These are phyloP conservation scores for Zele albiditarsus DNA, from an alignment of 2,888 invertebrate species.

Conservation along the genomic window DNA sequence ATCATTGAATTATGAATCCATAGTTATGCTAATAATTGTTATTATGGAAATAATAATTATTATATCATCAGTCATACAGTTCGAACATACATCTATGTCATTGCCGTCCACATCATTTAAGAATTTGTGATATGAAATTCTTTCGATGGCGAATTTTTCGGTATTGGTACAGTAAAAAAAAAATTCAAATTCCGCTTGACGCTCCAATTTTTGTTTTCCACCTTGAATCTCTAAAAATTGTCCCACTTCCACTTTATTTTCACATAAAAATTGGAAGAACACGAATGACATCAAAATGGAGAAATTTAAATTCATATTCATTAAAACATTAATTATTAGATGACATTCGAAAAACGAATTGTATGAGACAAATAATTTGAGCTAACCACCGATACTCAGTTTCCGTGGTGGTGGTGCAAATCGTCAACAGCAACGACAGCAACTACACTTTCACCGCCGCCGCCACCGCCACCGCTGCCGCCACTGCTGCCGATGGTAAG, in stretches of 20 bases:
- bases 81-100: not conserved
- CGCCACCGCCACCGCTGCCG: no score
- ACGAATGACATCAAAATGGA: not conserved
- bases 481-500: conserved; percentile 42
- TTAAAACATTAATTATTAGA: not conserved
- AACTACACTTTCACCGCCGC: conserved; percentile 60
- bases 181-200: no score
- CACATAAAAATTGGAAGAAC: not conserved
- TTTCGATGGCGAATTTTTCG: not conserved
- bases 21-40: no score
- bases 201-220: no score
- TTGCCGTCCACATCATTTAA: not conserved
- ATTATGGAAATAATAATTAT: not conserved
- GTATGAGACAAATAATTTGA: conserved; percentile 31
- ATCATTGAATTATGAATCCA: no score
- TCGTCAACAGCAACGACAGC: conserved; percentile 68
- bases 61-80: not conserved
- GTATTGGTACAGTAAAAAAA: no score
- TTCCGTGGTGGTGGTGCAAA: conserved; percentile 72
- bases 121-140: not conserved
- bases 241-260: not conserved
- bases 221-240: no score
- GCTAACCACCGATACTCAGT: conserved; percentile 64
- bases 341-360: not conserved
- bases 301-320: not conserved